phyloP scores from a whole-genome alignment of 1,140 invertebrate species.

The Drosophila rufa region DNA sequence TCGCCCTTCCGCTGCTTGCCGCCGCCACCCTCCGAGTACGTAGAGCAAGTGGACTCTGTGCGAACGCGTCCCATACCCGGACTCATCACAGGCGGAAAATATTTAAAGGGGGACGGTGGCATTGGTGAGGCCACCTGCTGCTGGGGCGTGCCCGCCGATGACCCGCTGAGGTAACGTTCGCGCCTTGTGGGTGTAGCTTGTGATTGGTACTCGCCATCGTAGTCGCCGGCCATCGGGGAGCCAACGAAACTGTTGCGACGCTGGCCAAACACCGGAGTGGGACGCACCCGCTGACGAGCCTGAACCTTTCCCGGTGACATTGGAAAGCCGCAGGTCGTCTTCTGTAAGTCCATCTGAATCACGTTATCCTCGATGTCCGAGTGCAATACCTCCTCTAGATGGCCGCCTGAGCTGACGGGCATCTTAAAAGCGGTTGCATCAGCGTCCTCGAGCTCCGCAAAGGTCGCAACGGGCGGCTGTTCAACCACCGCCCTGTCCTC shows the following conservation, averaged over 20 bases:
- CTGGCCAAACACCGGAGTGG: slow-evolving; percentile 75
- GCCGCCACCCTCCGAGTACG: slow-evolving; percentile 65
- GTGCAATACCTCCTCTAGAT: slow-evolving; percentile 65
- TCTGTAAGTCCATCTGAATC: slow-evolving; percentile 77
- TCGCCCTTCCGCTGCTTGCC: slow-evolving; percentile 64
- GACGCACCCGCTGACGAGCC: slow-evolving; percentile 61
- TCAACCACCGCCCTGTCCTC: slow-evolving; percentile 19
- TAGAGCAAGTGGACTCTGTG: slow-evolving; percentile 85
- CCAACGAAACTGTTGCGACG: slow-evolving; percentile 85
- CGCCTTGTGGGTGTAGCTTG: slow-evolving; percentile 73
- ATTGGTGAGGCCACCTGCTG: slow-evolving; percentile 58
- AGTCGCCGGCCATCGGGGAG: slow-evolving; percentile 57
- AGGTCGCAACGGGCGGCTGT: slow-evolving; percentile 8
- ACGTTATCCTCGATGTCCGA: slow-evolving; percentile 81
- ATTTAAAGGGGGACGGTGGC: slow-evolving; percentile 51
- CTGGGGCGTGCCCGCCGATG: slow-evolving; percentile 50
- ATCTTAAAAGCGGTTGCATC: slow-evolving; percentile 69
- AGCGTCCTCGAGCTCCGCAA: slow-evolving; percentile 37
- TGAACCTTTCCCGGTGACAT: slow-evolving; percentile 75
- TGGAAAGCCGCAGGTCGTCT: slow-evolving; percentile 56
- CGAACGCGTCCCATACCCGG: slow-evolving; percentile 73
- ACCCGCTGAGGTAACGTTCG: slow-evolving; percentile 73
- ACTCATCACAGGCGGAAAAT: slow-evolving; percentile 60
- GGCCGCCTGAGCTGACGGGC: slow-evolving; percentile 51
- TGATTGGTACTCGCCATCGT: slow-evolving; percentile 76